A percentile compares a stretch with the other conserved stretches of the same genome.
These are phyloP conservation scores for Drosophila parabipectinata DNA, from an alignment of 1,140 invertebrate species.

Conservation along the genomic window DNA sequence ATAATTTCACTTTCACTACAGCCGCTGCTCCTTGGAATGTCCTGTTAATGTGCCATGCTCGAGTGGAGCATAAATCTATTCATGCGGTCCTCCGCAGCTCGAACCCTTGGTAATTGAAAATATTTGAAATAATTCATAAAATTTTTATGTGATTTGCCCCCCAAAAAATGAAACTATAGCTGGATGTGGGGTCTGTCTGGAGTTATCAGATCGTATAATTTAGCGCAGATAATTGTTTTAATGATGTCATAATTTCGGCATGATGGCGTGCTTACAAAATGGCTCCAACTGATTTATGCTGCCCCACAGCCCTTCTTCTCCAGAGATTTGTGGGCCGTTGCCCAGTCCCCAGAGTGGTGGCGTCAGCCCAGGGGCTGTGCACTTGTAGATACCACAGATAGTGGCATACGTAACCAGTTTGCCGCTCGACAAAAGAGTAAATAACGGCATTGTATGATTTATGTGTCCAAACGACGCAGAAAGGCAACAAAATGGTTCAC, in stretches of 20 bases:
- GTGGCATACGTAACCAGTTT: conserved; percentile 68
- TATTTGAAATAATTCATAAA: conserved; percentile 82
- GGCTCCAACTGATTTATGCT: conserved; percentile 67
- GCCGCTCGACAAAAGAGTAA: conserved; percentile 50
- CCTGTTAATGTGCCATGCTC: conserved; percentile 75
- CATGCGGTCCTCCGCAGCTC: conserved; percentile 51
- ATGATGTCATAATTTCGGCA: conserved; percentile 74
- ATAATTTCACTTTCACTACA: conserved; percentile 74
- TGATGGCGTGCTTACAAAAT: conserved; percentile 57
- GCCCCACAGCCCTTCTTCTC: conserved; percentile 3
- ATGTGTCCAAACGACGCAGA: conserved; percentile 45
- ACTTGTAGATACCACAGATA: conserved; percentile 49
- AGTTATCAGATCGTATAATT: conserved; percentile 64
- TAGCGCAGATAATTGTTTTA: conserved; percentile 76
- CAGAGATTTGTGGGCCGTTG: conserved; percentile 15
- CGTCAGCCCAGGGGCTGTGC: conserved; percentile 32
- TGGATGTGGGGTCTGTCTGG: conserved; percentile 22
- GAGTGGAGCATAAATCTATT: conserved; percentile 79
- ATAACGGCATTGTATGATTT: conserved; percentile 73
- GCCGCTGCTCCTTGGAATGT: conserved; percentile 55
- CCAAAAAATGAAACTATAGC: conserved; percentile 50
- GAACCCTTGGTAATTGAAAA: conserved; percentile 73
- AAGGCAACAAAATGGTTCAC: conserved; percentile 37
- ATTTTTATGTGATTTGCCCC: conserved; percentile 73
- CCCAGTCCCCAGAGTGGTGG: conserved; percentile 21